phyloP scores from a whole-genome alignment of 2,113 vertebrate species.

The Tragelaphus buxtoni region DNA sequence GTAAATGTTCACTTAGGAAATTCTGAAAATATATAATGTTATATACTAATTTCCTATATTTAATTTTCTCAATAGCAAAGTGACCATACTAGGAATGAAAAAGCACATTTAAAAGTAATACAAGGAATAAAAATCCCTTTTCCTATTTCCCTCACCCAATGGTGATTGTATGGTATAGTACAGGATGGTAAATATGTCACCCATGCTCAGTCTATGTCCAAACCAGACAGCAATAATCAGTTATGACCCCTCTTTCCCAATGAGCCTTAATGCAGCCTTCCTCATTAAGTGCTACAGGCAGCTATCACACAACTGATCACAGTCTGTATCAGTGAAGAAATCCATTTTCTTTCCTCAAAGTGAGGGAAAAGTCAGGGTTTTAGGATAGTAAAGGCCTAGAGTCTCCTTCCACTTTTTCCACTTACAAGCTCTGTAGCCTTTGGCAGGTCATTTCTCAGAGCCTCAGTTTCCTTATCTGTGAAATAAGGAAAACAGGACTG shows the following conservation, averaged over 20 bases:
- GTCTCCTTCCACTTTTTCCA: background rate
- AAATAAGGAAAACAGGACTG: background rate
- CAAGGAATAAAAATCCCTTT: background rate
- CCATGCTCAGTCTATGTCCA: background rate
- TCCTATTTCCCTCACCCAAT: background rate
- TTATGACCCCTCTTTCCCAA: background rate
- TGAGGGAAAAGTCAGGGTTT: background rate
- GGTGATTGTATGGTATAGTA: background rate
- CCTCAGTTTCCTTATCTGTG: background rate
- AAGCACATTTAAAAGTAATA: background rate
- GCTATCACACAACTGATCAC: background rate
- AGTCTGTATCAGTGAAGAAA: background rate
- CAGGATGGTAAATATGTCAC: background rate
- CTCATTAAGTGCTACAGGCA: background rate
- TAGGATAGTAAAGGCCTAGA: background rate
- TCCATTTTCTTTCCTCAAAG: background rate
- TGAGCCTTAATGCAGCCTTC: background rate
- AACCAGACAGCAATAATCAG: background rate
- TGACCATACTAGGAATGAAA: background rate
- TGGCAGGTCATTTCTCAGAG: background rate
- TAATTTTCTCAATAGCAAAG: background rate
- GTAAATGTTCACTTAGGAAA: background rate
- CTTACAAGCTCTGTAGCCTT: background rate
- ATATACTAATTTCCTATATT: background rate
- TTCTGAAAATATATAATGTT: background rate